These are phyloP conservation scores for Leptocoma aspasia DNA, from an alignment of 2,113 vertebrate species.

Conservation along the genomic window DNA sequence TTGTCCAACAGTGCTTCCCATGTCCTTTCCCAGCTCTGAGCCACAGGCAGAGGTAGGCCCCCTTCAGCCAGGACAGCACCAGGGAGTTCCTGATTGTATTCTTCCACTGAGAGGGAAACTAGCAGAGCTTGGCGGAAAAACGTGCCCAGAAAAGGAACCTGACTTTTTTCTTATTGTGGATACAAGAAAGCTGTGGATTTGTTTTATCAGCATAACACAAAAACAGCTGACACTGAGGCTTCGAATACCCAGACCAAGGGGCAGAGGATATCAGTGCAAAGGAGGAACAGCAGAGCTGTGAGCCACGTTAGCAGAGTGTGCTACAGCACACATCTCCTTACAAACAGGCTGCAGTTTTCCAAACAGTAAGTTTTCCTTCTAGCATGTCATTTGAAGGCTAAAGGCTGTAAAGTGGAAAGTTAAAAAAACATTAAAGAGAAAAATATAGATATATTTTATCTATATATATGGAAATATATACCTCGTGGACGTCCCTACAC, in stretches of 20 bases:
- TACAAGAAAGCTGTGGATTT: constrained; percentile 5
- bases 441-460: background rate
- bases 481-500: accelerated
- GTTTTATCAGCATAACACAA: constrained; percentile 52
- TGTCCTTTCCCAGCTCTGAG: background rate
- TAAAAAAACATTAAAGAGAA: background rate
- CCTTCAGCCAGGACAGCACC: background rate
- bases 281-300: background rate
- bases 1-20: background rate
- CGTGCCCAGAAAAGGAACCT: constrained; percentile 21
- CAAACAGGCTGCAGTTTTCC: background rate
- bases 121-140: background rate
- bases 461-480: background rate
- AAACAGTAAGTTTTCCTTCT: background rate
- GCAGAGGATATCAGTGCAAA: background rate
- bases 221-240: constrained; percentile 41
- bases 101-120: background rate
- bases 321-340: background rate
- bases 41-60: background rate
- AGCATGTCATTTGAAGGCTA: background rate
- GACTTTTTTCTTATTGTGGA: background rate
- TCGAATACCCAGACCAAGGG: background rate
- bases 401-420: background rate
- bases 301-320: background rate
- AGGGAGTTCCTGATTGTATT: accelerated